Conservation (phyloP, 2,888 invertebrate genomes). For the Melieria omissa region DNA sequence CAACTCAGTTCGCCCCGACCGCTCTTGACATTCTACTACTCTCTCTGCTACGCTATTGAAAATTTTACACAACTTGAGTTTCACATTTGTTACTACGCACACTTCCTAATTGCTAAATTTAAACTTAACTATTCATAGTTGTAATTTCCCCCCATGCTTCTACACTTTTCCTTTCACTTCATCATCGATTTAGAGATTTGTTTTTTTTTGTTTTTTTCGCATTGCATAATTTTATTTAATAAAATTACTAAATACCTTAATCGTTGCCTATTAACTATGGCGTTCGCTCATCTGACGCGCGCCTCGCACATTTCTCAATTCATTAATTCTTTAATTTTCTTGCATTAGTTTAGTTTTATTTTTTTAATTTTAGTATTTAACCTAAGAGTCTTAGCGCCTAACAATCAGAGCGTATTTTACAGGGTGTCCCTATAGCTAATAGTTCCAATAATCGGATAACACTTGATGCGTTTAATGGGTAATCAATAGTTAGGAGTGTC, state of each 20-base stretch:
- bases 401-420: constrained; percentile 50
- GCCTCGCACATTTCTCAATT: constrained; percentile 18
- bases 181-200: constrained; percentile 12
- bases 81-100: constrained; percentile 19
- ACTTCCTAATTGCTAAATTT: too few relatives aligned
- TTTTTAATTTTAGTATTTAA: constrained; percentile 42
- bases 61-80: constrained; percentile 49
- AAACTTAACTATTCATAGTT: too few relatives aligned
- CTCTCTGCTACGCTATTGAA: constrained; percentile 13
- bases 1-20: too few relatives aligned
- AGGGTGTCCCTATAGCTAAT: constrained; percentile 45
- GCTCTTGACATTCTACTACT: too few relatives aligned
- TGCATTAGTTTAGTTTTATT: constrained; percentile 14
- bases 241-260: constrained; percentile 63
- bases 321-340: constrained; percentile 24
- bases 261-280: constrained; percentile 48
- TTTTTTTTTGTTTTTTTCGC: constrained; percentile 43
- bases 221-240: constrained; percentile 60
- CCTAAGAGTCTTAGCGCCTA: constrained; percentile 52
- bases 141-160: too few relatives aligned
- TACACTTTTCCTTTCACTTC: neutral
- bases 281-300: constrained; percentile 9
- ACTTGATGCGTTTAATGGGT: constrained; percentile 30
- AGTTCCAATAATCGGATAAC: constrained; percentile 31
- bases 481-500: constrained; percentile 19